phyloP scores from a whole-genome alignment of 2,888 invertebrate genomes.

The Acrobasis repandana region DNA sequence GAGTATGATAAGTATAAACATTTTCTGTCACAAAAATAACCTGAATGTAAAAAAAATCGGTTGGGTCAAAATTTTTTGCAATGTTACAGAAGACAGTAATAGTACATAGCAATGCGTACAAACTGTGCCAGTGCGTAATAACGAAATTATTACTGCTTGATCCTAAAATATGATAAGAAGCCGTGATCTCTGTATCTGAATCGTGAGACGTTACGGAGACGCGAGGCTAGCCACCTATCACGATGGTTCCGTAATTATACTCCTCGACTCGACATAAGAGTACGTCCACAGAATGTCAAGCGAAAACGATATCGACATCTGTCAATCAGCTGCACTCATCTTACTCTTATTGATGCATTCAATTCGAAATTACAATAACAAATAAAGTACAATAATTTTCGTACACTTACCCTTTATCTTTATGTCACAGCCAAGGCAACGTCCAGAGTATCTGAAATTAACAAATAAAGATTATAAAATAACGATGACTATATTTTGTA shows the following conservation, averaged over 20 bases:
- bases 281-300: conserved; percentile 13
- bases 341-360: conserved; percentile 1
- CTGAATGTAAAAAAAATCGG: too few relatives aligned
- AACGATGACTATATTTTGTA: too few relatives aligned
- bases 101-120: too few relatives aligned
- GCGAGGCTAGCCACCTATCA: conserved; percentile 16
- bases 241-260: conserved; percentile 17
- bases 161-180: not conserved
- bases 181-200: conserved; percentile 2
- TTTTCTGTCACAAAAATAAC: too few relatives aligned
- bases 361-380: not conserved
- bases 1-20: too few relatives aligned
- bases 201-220: not conserved
- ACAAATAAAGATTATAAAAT: not conserved
- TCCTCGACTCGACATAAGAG: not conserved
- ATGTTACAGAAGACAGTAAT: too few relatives aligned
- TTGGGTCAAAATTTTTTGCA: too few relatives aligned
- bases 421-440: conserved; percentile 33
- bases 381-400: conserved; percentile 4
- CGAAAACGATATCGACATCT: not conserved
- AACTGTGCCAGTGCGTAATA: too few relatives aligned
- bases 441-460: conserved; percentile 11
- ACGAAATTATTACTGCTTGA: not conserved
- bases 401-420: conserved; percentile 42
- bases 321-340: conserved; percentile 9